phyloP scores from a whole-genome alignment of 2,888 invertebrate species.

The Pycnomerus fuliginosus region DNA sequence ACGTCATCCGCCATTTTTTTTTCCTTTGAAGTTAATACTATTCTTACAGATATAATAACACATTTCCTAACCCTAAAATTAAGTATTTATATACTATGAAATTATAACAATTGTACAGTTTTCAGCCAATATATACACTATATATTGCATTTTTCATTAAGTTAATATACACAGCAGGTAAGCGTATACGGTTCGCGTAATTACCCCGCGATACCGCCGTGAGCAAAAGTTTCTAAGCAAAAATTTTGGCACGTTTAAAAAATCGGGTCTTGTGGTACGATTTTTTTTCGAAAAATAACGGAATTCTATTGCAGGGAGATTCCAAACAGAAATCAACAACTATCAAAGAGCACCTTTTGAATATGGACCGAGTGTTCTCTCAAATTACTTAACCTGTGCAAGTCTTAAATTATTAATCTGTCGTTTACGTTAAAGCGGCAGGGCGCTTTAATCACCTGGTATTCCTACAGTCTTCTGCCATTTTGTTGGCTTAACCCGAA shows the following conservation, averaged over 20 bases:
- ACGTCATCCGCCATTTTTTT: slow-evolving; percentile 32
- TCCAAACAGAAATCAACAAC: slow-evolving; percentile 14
- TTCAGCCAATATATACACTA: slow-evolving; percentile 52
- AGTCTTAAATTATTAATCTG: slow-evolving; percentile 37
- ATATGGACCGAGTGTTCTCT: slow-evolving; percentile 42
- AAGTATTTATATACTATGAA: slow-evolving; percentile 53
- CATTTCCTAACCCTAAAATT: slow-evolving; percentile 44
- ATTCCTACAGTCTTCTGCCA: slow-evolving; percentile 50
- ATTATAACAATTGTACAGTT: slow-evolving; percentile 55
- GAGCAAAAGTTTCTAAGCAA: slow-evolving; percentile 52
- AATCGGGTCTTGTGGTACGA: slow-evolving; percentile 9
- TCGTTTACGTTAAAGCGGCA: slow-evolving; percentile 24
- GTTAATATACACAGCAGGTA: slow-evolving; percentile 54
- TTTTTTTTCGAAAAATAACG: slow-evolving; percentile 10
- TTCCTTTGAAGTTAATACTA: slow-evolving; percentile 33
- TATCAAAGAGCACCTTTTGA: slow-evolving; percentile 38
- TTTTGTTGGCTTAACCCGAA: slow-evolving; percentile 30
- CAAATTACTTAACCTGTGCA: slow-evolving; percentile 39
- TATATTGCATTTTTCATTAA: slow-evolving; percentile 50
- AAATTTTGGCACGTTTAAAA: slow-evolving; percentile 51
- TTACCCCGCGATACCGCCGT: slow-evolving; percentile 41
- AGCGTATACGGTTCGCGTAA: slow-evolving; percentile 49
- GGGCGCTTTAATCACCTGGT: slow-evolving; percentile 48
- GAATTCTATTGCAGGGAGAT: slow-evolving; percentile 22
- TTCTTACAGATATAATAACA: slow-evolving; percentile 44